Evolutionary conservation across 1,140 invertebrate species (phyloP), one percentile per base, ranked within the genome.

Genomic region (Drosophila parabipectinata): DNA sequence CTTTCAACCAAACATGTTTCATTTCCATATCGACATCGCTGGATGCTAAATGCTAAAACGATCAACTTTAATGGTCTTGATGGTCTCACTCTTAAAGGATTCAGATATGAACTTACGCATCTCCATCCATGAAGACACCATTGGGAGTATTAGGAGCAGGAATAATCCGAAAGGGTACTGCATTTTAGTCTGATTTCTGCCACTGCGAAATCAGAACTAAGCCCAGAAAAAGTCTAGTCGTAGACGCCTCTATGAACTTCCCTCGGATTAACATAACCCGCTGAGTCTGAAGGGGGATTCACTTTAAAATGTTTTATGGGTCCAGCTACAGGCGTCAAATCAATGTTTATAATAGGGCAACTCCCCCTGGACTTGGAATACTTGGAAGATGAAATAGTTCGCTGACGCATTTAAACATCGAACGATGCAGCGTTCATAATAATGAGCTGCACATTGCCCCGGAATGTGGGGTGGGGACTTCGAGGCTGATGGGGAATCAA

Each of bases 391-490:
- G 4, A 37, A 37, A 37, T 37, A 37, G 34, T 47, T 21, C 14
- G n/a, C n/a, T 34, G 47, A 53, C 15, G 64, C 52, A 83, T 71
- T 82, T 54, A 54, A 44, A 64, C 77, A 64, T 45, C 55, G 60
- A 64, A 47, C 53, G 56, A 64, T 64, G 68, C 62, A 80, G 56
- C 52, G 73, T 68, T 73, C 83, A 84, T 84, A 85, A 85, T 84
- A 79, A 84, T 84, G 72, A 80, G 61, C 53, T 66, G 71, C 61
- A 75, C 61, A 72, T 60, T 53, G 54, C 41, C 68, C 12, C 32
- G 76, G 58, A 56, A 72, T 72, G 52, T 44, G n/a, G 41, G 7
- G 7, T 44, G 41, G 14, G 2, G 41, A 44, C 10, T 4, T 41
- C 3, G 14, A 5, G 14, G 12, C 12, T 3, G 39, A 41, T 15